Evolutionary conservation across 2,797 vertebrate species (phyloP).

Genomic region (Hapalemur alaotrensis): DNA sequence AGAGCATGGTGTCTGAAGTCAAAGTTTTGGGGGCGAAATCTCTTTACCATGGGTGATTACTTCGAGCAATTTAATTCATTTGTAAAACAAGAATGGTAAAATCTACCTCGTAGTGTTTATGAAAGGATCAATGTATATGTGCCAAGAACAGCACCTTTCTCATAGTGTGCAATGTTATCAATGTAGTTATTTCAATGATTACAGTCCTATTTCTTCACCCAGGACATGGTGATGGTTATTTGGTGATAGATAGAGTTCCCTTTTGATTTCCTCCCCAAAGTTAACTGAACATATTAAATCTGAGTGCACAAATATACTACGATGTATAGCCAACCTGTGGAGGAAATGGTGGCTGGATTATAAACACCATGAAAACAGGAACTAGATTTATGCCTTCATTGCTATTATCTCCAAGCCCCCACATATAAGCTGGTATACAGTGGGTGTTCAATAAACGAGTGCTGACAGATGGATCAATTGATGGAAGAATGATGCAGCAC

Average conservation of each 20-base stretch:
- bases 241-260: not conserved
- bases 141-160: not conserved
- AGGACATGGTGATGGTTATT: not conserved
- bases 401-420: not conserved
- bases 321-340: not conserved
- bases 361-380: not conserved
- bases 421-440: not conserved
- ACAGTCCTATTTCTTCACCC: not conserved
- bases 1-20: not conserved
- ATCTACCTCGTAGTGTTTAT: not conserved
- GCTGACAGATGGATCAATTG: not conserved
- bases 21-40: not conserved
- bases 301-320: not conserved
- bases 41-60: conserved; percentile 11
- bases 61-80: not conserved
- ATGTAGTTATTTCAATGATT: not conserved
- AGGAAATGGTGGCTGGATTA: not conserved
- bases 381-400: not conserved
- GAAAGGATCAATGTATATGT: not conserved
- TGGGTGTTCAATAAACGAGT: not conserved
- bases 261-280: not conserved
- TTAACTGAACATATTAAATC: not conserved
- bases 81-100: not conserved
- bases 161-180: not conserved
- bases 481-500: not conserved